phyloP scores from a whole-genome alignment of 2,113 vertebrate genomes.

The Neofelis nebulosa region DNA sequence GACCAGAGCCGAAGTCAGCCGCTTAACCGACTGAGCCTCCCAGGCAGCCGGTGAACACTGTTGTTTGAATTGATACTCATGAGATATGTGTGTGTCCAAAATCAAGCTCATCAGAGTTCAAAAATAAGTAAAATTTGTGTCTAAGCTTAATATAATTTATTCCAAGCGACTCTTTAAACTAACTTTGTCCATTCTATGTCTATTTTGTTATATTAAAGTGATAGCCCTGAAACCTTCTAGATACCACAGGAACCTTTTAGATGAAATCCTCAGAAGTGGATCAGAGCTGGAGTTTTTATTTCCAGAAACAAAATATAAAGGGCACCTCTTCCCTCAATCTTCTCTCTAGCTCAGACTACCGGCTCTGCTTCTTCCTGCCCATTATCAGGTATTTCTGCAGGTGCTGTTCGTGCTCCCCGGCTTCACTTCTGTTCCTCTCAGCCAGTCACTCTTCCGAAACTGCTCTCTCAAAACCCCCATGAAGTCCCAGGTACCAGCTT shows the following conservation, averaged over 20 bases:
- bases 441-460: neutral
- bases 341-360: neutral
- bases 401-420: neutral
- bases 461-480: neutral
- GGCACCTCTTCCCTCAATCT: neutral
- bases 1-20: no score
- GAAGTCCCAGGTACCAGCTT: neutral
- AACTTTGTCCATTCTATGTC: neutral
- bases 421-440: neutral
- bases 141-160: neutral
- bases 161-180: constrained; percentile 11
- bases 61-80: neutral
- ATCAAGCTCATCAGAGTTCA: neutral
- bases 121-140: neutral
- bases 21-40: no score
- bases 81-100: neutral
- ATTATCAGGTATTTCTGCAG: neutral
- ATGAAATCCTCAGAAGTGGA: neutral
- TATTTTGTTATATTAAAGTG: neutral
- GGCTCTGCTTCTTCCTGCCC: neutral
- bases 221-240: neutral
- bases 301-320: neutral
- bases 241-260: neutral
- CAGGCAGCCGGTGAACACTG: no score
- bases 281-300: constrained; percentile 7